phyloP scores from a whole-genome alignment of 2,797 vertebrate species.

The Ctenopoma kingsleyae region DNA sequence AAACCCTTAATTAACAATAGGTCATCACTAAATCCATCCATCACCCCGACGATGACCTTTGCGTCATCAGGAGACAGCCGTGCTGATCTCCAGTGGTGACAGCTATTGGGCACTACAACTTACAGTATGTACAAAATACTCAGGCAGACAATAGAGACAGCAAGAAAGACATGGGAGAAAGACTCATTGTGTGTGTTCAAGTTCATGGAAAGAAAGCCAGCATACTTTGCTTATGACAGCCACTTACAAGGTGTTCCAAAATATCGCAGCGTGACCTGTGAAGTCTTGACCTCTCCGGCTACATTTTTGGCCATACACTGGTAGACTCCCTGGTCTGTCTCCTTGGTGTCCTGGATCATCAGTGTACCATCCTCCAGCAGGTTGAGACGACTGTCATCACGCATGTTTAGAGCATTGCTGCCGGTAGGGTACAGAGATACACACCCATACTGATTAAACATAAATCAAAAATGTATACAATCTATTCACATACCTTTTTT shows the following conservation, averaged over 20 bases:
- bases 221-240: conserved; percentile 17
- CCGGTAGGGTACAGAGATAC: conserved; percentile 15
- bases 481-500: neutral
- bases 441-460: neutral
- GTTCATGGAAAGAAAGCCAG: conserved; percentile 1
- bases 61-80: conserved; percentile 23
- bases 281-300: conserved; percentile 96
- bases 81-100: conserved; percentile 26
- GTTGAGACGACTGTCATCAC: conserved; percentile 94
- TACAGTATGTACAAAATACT: neutral
- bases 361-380: conserved; percentile 96
- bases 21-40: conserved; percentile 13
- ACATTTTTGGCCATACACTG: conserved; percentile 99
- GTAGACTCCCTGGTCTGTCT: conserved; percentile 96
- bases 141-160: neutral
- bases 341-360: conserved; percentile 97
- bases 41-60: conserved; percentile 24
- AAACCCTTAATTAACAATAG: conserved; percentile 34
- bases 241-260: conserved; percentile 93
- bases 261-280: conserved; percentile 95
- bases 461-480: neutral
- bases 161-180: neutral
- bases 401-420: conserved; percentile 98
- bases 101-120: neutral
- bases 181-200: neutral